Percentiles rank a stretch among this genome's conserved stretches.
These are phyloP conservation scores for Cosmopolites sordidus DNA, from an alignment of 2,888 invertebrate species.

Conservation along the genomic window DNA sequence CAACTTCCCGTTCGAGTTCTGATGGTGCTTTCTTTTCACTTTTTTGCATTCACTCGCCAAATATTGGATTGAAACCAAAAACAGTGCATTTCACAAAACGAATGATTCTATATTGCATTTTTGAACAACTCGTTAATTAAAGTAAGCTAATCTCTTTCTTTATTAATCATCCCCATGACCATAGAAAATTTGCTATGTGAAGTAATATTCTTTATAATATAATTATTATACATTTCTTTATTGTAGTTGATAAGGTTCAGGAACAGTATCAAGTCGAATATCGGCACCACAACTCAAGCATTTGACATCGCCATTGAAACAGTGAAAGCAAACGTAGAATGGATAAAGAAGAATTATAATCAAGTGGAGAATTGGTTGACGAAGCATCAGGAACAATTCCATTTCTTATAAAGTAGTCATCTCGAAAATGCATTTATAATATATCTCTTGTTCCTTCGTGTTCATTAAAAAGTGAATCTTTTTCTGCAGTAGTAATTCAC, in stretches of 20 bases:
- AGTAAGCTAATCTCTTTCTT: not conserved
- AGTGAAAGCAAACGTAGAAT: conserved; percentile 53
- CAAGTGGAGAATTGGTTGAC: conserved; percentile 43
- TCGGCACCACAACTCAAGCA: conserved; percentile 51
- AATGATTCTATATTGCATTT: too few relatives aligned
- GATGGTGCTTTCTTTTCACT: too few relatives aligned
- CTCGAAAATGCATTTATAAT: not conserved
- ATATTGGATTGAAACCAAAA: too few relatives aligned
- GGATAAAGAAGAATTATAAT: conserved; percentile 55
- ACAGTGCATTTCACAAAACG: too few relatives aligned
- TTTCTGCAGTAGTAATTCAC: too few relatives aligned
- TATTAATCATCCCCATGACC: too few relatives aligned
- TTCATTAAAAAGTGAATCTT: not conserved
- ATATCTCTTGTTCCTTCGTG: not conserved
- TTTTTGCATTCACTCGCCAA: too few relatives aligned
- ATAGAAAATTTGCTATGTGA: too few relatives aligned
- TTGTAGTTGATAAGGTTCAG: conserved; percentile 48
- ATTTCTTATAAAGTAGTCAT: conserved; percentile 23
- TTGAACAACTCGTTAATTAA: not conserved
- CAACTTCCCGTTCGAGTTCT: too few relatives aligned
- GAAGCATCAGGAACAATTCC: conserved; percentile 36
- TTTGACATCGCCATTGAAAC: conserved; percentile 54
- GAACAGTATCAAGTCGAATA: conserved; percentile 44
- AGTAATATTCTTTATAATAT: not conserved
- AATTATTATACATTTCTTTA: not conserved